Conservation (phyloP, 2,797 vertebrate species). For the Mormyrops attenuatus region DNA sequence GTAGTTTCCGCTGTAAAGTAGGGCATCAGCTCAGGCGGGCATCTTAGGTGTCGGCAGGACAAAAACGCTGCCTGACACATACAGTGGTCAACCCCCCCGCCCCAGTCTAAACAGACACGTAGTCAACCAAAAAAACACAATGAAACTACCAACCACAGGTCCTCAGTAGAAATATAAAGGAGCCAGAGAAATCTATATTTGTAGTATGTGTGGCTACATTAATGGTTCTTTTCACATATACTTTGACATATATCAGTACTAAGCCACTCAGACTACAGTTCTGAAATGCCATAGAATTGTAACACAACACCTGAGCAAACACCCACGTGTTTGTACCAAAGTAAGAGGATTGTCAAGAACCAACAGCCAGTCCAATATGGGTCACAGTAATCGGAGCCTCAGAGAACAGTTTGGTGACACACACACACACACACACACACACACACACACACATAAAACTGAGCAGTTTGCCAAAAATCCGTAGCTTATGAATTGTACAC, state of each 20-base stretch:
- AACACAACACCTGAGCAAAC: neutral
- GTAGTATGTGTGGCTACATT: neutral
- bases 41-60: slow-evolving; percentile 32
- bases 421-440: neutral
- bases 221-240: neutral
- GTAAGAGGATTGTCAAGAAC: neutral
- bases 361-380: neutral
- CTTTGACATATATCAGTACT: neutral
- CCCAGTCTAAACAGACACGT: neutral
- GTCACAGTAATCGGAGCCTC: neutral
- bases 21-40: slow-evolving; percentile 23
- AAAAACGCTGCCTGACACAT: neutral
- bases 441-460: neutral
- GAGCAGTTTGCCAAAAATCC: neutral
- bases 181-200: neutral
- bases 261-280: neutral
- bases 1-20: slow-evolving; percentile 25
- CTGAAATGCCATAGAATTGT: neutral
- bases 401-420: neutral
- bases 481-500: neutral
- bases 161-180: neutral
- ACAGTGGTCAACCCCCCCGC: neutral
- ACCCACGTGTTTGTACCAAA: neutral
- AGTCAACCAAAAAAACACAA: neutral
- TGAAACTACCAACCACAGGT: neutral